Conservation (phyloP, 2,797 vertebrate species). For the Furcifer pardalis region DNA sequence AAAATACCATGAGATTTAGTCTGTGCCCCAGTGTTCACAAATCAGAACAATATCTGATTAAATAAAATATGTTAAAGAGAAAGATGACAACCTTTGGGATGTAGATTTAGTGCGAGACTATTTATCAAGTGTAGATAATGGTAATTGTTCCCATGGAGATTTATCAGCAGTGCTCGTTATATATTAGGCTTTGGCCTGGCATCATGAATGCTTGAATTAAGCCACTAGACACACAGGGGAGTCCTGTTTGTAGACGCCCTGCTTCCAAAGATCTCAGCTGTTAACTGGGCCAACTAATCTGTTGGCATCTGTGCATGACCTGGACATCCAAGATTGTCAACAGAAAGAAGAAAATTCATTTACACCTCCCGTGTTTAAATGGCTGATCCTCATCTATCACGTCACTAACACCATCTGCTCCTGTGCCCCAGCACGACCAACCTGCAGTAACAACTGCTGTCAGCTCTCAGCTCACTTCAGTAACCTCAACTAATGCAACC, state of each 20-base stretch:
- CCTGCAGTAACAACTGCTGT: conserved; percentile 11
- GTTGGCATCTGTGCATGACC: conserved; percentile 1
- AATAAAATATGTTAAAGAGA: conserved; percentile 74
- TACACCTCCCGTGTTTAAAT: conserved; percentile 39
- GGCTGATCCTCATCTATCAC: conserved; percentile 42
- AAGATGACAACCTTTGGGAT: conserved; percentile 73
- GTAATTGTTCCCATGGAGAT: conserved; percentile 76
- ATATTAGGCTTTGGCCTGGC: conserved; percentile 60
- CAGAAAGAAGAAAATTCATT: conserved; percentile 44
- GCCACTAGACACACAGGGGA: conserved; percentile 49
- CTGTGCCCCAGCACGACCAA: conserved; percentile 50
- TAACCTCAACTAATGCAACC: conserved; percentile 19
- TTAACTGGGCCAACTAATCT: conserved; percentile 38
- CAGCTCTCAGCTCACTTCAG: conserved; percentile 32
- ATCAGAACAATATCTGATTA: conserved; percentile 67
- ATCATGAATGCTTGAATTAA: conserved; percentile 55
- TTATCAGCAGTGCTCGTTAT: conserved; percentile 66
- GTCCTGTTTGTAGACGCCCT: conserved; percentile 57
- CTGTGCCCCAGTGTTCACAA: conserved; percentile 52
- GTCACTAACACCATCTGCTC: conserved; percentile 55
- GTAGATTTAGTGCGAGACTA: conserved; percentile 72
- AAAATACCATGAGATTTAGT: conserved; percentile 50
- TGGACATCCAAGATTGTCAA: conserved; percentile 48
- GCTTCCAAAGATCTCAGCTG: conserved; percentile 32
- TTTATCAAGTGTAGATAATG: conserved; percentile 76